phyloP scores from a whole-genome alignment of 2,113 vertebrate species.

The Chamaetylas fuelleborni region DNA sequence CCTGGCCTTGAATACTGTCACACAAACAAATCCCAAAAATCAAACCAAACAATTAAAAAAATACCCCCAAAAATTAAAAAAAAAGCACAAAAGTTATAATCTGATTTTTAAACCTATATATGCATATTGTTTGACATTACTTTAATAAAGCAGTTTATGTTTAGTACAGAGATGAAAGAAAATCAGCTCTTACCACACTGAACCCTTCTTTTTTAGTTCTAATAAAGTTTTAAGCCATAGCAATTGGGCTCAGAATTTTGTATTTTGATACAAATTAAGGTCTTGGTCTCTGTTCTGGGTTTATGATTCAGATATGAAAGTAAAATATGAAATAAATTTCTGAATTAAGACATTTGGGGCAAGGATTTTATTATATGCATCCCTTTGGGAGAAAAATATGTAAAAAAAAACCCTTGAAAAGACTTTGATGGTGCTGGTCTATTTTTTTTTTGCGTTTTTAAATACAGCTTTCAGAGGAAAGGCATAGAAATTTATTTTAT shows the following conservation, averaged over 20 bases:
- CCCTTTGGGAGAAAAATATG: not conserved
- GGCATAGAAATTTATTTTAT: not conserved
- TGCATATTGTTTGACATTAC: not conserved
- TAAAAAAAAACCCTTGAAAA: not conserved
- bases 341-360: rapidly evolving
- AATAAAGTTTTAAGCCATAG: not conserved
- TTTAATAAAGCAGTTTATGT: not conserved
- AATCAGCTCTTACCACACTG: not conserved
- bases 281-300: not conserved
- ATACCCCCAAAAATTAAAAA: not conserved
- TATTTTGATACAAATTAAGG: not conserved
- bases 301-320: not conserved
- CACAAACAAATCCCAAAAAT: not conserved
- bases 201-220: not conserved
- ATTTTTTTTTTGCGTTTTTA: not conserved
- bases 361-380: not conserved
- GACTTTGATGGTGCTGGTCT: not conserved
- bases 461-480: not conserved
- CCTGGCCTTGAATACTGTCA: not conserved
- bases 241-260: not conserved
- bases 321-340: not conserved
- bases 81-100: not conserved
- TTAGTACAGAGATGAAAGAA: not conserved
- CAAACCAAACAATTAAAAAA: not conserved
- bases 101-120: not conserved